Conservation (phyloP, 2,888 invertebrate species). For the Lacanobia wlatinum region DNA sequence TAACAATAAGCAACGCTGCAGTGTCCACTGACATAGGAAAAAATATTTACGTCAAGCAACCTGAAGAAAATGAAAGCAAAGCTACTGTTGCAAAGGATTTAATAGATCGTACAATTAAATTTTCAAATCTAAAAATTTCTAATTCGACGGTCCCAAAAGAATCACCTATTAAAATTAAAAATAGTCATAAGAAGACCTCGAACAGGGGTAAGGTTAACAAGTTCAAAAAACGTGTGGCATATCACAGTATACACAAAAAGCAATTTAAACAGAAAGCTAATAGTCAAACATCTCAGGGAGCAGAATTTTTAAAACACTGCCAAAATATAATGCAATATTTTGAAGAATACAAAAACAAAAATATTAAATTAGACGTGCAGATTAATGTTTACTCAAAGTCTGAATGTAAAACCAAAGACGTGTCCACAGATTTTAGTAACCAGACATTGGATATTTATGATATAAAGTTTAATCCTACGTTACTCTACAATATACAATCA, state of each 20-base stretch:
- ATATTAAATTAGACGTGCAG: conserved; percentile 79
- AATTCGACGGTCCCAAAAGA: conserved; percentile 8
- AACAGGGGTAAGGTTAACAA: conserved; percentile 50
- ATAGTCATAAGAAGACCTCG: conserved; percentile 4
- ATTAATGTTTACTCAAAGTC: conserved; percentile 75
- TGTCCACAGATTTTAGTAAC: conserved; percentile 46
- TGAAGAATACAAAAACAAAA: conserved; percentile 69
- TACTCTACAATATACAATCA: conserved; percentile 40
- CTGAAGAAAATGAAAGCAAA: conserved; percentile 56
- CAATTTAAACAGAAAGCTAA: conserved; percentile 69
- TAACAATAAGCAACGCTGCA: conserved; percentile 31
- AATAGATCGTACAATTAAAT: conserved; percentile 54
- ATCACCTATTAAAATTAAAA: conserved; percentile 26
- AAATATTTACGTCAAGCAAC: background rate
- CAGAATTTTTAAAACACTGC: conserved; percentile 69
- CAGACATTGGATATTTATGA: conserved; percentile 37
- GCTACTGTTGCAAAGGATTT: conserved; percentile 64
- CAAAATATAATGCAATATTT: conserved; percentile 77
- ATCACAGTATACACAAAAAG: conserved; percentile 64
- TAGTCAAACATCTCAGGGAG: conserved; percentile 49
- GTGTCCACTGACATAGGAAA: conserved; percentile 2
- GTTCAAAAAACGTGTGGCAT: conserved; percentile 12
- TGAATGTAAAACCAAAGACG: conserved; percentile 58
- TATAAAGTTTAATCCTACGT: conserved; percentile 37
- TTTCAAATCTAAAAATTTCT: conserved; percentile 31